Base-by-base conservation (phyloP, 2,113 vertebrate genomes). In the Caretta caretta region DNA sequence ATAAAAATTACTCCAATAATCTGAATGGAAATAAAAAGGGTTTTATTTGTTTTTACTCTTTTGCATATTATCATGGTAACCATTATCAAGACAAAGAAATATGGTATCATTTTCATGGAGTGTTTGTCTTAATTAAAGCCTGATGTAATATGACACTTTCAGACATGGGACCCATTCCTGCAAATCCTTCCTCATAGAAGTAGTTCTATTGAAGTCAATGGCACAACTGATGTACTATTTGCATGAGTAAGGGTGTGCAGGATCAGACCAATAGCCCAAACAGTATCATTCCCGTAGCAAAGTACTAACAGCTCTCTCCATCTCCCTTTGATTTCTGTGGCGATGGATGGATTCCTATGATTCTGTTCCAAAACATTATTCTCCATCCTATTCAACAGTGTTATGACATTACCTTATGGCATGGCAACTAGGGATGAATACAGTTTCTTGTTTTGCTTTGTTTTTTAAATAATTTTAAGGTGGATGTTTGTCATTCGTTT, bases 1-100 rank as follows among this genome's bases (percentile, higher is more conserved):
- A 97, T 98, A 98, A 98, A 98, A 97, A 97, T 97, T 97, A 97
- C 93, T 96, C 96, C 95, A 97, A 96, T 97, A 97, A 97, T 97
- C 96, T 98, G 95, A 97, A 94, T 96, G 94, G 92, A 97, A 96
- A 95, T 93, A 51, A 97, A 96, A 96, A 96, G 91, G 92, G 86
- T 93, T 96, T 72, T 93, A 95, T 96, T 97, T 96, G 93, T 97
- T 97, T 94, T 97, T 89, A 35, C 94, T 97, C 86, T 91, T 96
- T 83, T 90, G 91, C 84, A 96, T 96, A 54, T 87, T 94, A 76
- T 95, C 86, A 91, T 84, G 90, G 65, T 90, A 90, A 84, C 93
- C 84, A 4, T 94, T 94, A 51, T 1, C 54, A 83, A 5, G 13
- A 38, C 65, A 51, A 87, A 91, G 89, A 56, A 83, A 72, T 88